Conservation (phyloP, 92 coral and sea anemone species). For the Phenganax subtilis region DNA sequence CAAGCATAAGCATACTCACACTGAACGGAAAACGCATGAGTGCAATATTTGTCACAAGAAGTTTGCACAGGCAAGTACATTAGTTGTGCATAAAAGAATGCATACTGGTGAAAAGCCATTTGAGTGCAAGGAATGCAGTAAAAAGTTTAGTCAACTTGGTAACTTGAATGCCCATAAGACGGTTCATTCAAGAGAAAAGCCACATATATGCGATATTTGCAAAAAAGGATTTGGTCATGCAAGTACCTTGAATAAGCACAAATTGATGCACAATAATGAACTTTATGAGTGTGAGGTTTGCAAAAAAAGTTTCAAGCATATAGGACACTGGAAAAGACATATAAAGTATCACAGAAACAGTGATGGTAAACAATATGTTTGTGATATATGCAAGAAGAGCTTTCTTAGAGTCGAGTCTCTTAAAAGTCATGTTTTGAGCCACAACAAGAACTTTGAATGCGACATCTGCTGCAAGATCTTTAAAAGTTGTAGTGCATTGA, state of each 20-base stretch:
- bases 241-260: conserved; percentile 7
- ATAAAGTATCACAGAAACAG: not conserved
- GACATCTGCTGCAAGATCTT: not conserved
- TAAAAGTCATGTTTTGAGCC: not conserved
- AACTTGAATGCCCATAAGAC: conserved; percentile 21
- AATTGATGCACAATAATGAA: not conserved
- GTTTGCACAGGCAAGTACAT: not conserved
- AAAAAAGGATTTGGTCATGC: not conserved
- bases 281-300: conserved; percentile 1
- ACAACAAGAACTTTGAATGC: conserved; percentile 2
- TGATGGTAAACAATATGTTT: not conserved
- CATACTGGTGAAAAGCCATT: conserved; percentile 10
- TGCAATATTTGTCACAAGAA: conserved; percentile 8
- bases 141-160: not conserved
- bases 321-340: conserved; percentile 19
- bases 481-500: conserved; percentile 7
- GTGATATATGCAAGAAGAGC: not conserved
- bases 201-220: not conserved
- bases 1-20: not conserved
- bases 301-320: not conserved
- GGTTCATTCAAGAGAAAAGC: not conserved
- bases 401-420: not conserved
- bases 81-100: conserved; percentile 1
- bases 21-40: not conserved
- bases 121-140: not conserved